phyloP scores from a whole-genome alignment of 2,797 vertebrate species.

The Chiroxiphia lanceolata region DNA sequence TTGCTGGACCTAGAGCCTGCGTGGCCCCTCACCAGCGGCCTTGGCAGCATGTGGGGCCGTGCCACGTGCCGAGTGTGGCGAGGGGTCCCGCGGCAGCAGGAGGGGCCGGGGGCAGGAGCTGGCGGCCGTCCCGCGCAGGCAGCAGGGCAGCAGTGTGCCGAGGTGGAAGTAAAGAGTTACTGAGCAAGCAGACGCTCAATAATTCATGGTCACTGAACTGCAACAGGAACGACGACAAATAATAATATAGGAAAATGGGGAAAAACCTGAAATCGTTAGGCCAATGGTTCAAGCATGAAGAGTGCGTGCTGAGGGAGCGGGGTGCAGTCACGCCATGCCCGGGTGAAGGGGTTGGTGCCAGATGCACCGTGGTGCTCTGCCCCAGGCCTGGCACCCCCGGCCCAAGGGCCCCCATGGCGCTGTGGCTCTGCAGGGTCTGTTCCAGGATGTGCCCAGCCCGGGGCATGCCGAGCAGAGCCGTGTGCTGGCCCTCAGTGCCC shows the following conservation, averaged over 20 bases:
- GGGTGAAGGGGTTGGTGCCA: not conserved
- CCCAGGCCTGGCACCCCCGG: fast-evolving
- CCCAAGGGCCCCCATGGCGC: not conserved
- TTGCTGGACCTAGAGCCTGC: not conserved
- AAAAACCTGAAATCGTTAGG: constrained; percentile 42
- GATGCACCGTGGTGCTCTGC: not conserved
- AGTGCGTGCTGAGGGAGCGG: not conserved
- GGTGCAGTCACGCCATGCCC: not conserved
- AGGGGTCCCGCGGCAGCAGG: not conserved
- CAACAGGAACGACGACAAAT: constrained; percentile 46
- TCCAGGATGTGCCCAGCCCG: not conserved
- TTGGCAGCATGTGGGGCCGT: fast-evolving
- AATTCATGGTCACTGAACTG: constrained; percentile 66
- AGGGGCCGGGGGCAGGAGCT: not conserved
- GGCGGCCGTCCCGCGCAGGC: fast-evolving
- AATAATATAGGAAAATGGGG: constrained; percentile 58
- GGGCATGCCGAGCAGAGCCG: not conserved
- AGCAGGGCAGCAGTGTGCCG: not conserved
- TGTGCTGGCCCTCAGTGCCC: not conserved
- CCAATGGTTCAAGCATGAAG: constrained; percentile 38
- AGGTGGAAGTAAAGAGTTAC: constrained; percentile 52
- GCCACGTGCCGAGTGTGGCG: fast-evolving
- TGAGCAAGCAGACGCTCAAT: constrained; percentile 53
- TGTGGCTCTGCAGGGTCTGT: fast-evolving
- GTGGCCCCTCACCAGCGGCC: fast-evolving